Percentiles rank a stretch among this genome's conserved stretches.
Evolutionary conservation across 2,888 invertebrate species (phyloP).

Genomic region (Hirtodrosophila alboralis): DNA sequence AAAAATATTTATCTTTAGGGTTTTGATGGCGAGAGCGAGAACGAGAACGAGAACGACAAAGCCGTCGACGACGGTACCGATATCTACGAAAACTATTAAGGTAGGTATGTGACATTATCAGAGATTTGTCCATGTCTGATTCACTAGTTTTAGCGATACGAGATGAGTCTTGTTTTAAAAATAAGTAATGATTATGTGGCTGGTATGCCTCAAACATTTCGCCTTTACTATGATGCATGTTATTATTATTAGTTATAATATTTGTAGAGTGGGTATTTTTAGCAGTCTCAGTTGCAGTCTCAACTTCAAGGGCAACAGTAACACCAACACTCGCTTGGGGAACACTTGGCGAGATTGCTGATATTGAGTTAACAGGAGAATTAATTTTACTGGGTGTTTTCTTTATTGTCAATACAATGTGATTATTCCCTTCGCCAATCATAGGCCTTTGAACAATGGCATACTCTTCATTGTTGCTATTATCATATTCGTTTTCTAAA

Average conservation of each 20-base stretch:
- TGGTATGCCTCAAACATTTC: not conserved
- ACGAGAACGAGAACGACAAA: not conserved
- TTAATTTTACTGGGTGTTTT: slow-evolving; percentile 81
- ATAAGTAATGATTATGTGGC: too few relatives aligned
- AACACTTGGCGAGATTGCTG: slow-evolving; percentile 50
- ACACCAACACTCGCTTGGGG: not conserved
- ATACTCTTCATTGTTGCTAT: slow-evolving; percentile 73
- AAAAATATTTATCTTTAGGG: slow-evolving; percentile 52
- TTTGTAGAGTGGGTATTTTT: slow-evolving; percentile 3
- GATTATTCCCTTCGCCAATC: slow-evolving; percentile 59
- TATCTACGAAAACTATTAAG: slow-evolving; percentile 13
- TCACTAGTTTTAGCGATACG: not conserved
- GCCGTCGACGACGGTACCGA: slow-evolving; percentile 6
- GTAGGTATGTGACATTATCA: slow-evolving; percentile 5
- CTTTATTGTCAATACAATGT: slow-evolving; percentile 82
- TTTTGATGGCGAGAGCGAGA: slow-evolving; percentile 6
- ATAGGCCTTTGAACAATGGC: slow-evolving; percentile 66
- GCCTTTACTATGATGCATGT: not conserved
- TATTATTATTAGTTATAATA: slow-evolving; percentile 1
- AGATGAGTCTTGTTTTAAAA: too few relatives aligned
- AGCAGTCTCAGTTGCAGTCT: slow-evolving; percentile 6
- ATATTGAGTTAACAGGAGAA: slow-evolving; percentile 68
- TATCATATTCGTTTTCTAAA: slow-evolving; percentile 46
- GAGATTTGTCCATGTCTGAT: not conserved
- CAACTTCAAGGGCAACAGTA: not conserved